Evolutionary conservation across 92 coral and sea anemone species (phyloP).

Genomic region (Phenganax marumi): DNA sequence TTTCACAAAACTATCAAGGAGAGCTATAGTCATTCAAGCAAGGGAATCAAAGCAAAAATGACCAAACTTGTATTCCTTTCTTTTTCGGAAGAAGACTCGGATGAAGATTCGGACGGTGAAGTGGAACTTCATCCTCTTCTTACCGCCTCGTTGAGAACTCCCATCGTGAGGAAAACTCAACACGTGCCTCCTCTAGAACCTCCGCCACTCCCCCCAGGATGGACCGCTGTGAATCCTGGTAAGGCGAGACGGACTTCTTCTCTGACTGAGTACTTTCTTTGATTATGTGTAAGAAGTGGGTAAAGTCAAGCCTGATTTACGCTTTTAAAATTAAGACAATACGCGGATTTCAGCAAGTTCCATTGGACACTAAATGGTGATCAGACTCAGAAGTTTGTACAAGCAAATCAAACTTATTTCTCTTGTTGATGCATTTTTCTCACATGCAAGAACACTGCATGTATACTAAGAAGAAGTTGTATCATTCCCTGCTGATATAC

Average conservation of each 20-base stretch:
- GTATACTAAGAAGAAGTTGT: no score
- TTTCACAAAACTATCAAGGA: no score
- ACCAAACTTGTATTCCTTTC: neutral
- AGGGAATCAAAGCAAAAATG: neutral
- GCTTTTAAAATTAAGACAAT: no score
- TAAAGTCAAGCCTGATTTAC: neutral
- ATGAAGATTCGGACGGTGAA: constrained; percentile 81
- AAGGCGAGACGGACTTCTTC: neutral
- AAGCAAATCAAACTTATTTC: neutral
- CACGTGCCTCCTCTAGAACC: constrained; percentile 61
- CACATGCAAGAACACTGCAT: no score
- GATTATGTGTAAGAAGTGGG: neutral
- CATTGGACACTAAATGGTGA: no score
- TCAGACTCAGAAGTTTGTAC: no score
- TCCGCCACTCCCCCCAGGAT: constrained; percentile 45
- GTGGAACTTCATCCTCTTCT: constrained; percentile 89
- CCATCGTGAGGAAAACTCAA: constrained; percentile 44
- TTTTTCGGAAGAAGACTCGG: constrained; percentile 61
- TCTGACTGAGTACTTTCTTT: neutral
- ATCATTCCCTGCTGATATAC: no score
- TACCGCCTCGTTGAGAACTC: constrained; percentile 67
- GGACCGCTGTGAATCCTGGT: constrained; percentile 40
- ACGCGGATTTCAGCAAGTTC: no score
- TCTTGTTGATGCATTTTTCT: neutral
- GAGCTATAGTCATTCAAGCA: neutral